These are phyloP conservation scores for Ursus arctos DNA, from an alignment of 2,113 vertebrate species.

Conservation along the genomic window DNA sequence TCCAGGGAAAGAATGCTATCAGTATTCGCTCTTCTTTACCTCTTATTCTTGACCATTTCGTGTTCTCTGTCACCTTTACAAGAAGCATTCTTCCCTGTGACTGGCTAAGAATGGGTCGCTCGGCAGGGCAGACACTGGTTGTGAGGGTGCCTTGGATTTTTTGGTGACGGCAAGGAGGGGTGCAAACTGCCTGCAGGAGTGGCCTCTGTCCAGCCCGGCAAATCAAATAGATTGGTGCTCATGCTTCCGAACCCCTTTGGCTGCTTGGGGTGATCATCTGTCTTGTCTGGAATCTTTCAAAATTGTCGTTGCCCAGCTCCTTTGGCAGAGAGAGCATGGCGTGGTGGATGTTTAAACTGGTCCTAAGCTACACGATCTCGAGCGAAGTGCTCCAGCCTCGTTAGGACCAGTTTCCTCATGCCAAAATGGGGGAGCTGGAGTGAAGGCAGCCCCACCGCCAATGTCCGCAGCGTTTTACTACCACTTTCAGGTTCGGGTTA, in stretches of 20 bases:
- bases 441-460: not conserved
- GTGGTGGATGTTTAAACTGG: not conserved
- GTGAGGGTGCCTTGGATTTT: not conserved
- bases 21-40: not conserved
- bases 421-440: not conserved
- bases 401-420: not conserved
- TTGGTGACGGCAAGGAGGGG: not conserved
- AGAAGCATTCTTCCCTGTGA: not conserved
- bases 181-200: not conserved
- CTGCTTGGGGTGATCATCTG: not conserved
- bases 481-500: not conserved
- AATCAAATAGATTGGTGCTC: not conserved
- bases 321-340: not conserved
- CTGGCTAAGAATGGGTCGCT: not conserved
- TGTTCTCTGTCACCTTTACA: not conserved
- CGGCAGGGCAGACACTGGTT: not conserved
- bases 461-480: not conserved
- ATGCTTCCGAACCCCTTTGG: not conserved
- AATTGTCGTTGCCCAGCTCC: not conserved
- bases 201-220: not conserved
- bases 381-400: not conserved
- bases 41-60: not conserved
- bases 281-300: slow-evolving; percentile 23
- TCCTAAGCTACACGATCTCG: not conserved
- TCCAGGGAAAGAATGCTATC: not conserved